These are phyloP conservation scores for Formica exsecta DNA, from an alignment of 1,140 invertebrate genomes.

Conservation along the genomic window DNA sequence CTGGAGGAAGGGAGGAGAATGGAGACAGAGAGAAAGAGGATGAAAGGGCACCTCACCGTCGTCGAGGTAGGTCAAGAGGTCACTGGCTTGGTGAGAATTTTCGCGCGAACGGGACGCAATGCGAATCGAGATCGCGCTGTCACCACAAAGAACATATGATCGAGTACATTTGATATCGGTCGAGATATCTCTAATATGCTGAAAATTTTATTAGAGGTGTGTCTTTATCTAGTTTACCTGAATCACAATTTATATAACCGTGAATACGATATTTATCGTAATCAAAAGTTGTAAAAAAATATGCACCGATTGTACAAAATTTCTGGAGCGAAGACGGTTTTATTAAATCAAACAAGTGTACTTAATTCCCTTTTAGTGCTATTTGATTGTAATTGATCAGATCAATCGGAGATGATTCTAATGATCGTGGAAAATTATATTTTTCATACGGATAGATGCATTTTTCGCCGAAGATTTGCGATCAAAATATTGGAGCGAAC, in stretches of 20 bases:
- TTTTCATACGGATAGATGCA: not conserved
- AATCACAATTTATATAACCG: not conserved
- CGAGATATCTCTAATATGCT: not conserved
- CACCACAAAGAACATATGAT: not conserved
- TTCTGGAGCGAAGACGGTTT: not conserved
- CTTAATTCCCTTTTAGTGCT: not conserved
- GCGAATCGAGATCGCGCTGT: slow-evolving; percentile 20
- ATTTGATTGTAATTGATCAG: not conserved
- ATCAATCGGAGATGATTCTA: not conserved
- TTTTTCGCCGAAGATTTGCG: not conserved
- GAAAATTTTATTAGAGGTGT: not conserved
- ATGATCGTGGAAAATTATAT: not conserved
- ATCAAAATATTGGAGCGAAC: not conserved
- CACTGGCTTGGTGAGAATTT: slow-evolving; percentile 60
- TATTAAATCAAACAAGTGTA: not conserved
- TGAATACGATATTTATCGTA: not conserved
- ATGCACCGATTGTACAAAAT: not conserved
- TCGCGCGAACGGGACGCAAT: not conserved
- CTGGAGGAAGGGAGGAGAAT: not conserved
- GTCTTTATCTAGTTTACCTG: not conserved
- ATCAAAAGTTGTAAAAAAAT: not conserved
- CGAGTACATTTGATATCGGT: slow-evolving; percentile 2
- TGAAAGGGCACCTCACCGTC: slow-evolving; percentile 19
- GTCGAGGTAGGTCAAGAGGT: slow-evolving; percentile 47
- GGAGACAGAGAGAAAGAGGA: not conserved